Evolutionary conservation across 1,140 invertebrate species (phyloP).

Genomic region (Cydia splendana): DNA sequence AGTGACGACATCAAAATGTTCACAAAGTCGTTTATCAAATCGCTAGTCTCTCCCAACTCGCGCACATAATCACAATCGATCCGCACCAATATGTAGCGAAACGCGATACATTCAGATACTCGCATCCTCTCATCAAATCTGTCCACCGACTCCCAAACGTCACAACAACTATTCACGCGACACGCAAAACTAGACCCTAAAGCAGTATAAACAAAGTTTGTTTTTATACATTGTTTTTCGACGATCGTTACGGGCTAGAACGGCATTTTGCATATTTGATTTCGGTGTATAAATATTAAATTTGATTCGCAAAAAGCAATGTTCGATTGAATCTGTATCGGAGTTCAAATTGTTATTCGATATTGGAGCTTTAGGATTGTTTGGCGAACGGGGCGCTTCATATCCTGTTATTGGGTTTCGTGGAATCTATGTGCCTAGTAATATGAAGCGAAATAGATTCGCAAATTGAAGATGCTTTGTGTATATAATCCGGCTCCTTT

Average conservation of each 20-base stretch:
- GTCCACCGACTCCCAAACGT: slow-evolving; percentile 24
- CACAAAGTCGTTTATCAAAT: not conserved
- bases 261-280: slow-evolving; percentile 31
- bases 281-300: slow-evolving; percentile 31
- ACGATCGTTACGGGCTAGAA: not conserved
- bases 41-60: slow-evolving; percentile 36
- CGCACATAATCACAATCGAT: slow-evolving; percentile 35
- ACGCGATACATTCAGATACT: slow-evolving; percentile 59
- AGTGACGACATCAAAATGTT: too few species aligned
- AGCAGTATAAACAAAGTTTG: not conserved
- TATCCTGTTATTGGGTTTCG: slow-evolving; percentile 18
- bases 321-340: slow-evolving; percentile 23
- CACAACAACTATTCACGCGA: not conserved
- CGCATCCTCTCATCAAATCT: slow-evolving; percentile 50
- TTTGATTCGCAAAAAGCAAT: slow-evolving; percentile 26
- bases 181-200: slow-evolving; percentile 32
- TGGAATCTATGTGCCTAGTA: not conserved
- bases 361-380: slow-evolving; percentile 21
- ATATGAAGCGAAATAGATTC: not conserved
- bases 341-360: slow-evolving; percentile 1
- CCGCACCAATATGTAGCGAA: slow-evolving; percentile 49
- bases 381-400: slow-evolving; percentile 7
- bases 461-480: not conserved
- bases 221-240: not conserved
- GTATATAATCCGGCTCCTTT: too few species aligned